Base-by-base conservation (phyloP, 2,113 vertebrate species). In the Bubo blakistoni region DNA sequence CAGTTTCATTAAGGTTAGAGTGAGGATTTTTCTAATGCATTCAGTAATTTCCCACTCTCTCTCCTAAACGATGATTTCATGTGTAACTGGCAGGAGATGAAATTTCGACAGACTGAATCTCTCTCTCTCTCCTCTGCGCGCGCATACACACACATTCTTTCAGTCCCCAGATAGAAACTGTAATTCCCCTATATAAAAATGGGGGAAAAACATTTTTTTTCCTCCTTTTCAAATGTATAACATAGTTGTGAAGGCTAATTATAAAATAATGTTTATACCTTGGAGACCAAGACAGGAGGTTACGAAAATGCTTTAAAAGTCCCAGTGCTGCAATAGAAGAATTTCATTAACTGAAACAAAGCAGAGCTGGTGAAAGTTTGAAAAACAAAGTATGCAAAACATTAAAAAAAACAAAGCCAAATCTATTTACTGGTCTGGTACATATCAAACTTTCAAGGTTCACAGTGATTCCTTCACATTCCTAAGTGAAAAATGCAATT, bases 181-280 rank as follows among this genome's bases (percentile, higher is more conserved):
- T 97, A 97, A 98, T 97, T 98, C 98, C 96, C 97, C 96, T 96
- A 94, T 96, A 95, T 96, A 98, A 98, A 97, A 95, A 96, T 91
- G 95, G 93, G 84, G 97, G 92, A 46, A 97, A 97, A 96, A 94
- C 97, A 97, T 96, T 96, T 98, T 97, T 95, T 95, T 94, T 95
- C 78, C 95, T 96, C 94, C 97, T 96, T 98, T 97, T 98, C 97
- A 95, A 97, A 98, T 97, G 97, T 97, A 97, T 97, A 98, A 97
- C 95, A 97, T 98, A 98, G 98, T 97, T 98, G 97, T 98, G 98
- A 98, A 98, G 97, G 95, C 98, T 98, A 98, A 98, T 98, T 98
- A 98, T 98, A 97, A 98, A 98, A 98, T 98, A 98, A 98, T 97
- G 96, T 98, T 97, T 98, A 98, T 98, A 96, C 98, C 98, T 98